Conservation (phyloP, 1,140 invertebrate genomes). For the Ridgeia piscesae region DNA sequence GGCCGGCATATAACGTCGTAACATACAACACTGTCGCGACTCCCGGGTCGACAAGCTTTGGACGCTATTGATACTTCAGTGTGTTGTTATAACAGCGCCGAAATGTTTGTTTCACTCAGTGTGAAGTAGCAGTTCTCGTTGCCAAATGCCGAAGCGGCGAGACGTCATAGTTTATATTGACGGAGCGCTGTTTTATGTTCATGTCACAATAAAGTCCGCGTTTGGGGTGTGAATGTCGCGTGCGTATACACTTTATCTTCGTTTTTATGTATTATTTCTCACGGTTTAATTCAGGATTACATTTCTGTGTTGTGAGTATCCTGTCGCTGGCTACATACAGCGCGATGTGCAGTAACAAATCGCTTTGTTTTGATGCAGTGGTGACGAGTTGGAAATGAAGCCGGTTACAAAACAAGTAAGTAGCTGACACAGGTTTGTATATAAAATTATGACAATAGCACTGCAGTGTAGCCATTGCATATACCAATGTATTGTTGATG, state of each 20-base stretch:
- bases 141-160: neutral
- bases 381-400: neutral
- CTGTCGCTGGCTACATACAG: neutral
- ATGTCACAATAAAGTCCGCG: neutral
- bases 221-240: neutral
- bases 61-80: neutral
- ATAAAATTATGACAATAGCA: neutral
- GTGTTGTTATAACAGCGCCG: neutral
- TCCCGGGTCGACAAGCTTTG: neutral
- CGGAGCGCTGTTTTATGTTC: neutral
- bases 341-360: neutral
- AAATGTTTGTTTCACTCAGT: neutral
- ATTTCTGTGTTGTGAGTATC: neutral
- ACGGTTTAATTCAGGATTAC: neutral
- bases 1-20: neutral
- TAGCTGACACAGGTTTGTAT: neutral
- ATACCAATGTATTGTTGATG: neutral
- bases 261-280: neutral
- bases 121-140: neutral
- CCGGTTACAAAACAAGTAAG: neutral
- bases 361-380: neutral
- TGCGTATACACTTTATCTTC: neutral
- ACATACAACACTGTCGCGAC: neutral
- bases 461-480: neutral
- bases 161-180: neutral